Base-by-base conservation (phyloP, 2,113 vertebrate genomes). In the Martes martes region DNA sequence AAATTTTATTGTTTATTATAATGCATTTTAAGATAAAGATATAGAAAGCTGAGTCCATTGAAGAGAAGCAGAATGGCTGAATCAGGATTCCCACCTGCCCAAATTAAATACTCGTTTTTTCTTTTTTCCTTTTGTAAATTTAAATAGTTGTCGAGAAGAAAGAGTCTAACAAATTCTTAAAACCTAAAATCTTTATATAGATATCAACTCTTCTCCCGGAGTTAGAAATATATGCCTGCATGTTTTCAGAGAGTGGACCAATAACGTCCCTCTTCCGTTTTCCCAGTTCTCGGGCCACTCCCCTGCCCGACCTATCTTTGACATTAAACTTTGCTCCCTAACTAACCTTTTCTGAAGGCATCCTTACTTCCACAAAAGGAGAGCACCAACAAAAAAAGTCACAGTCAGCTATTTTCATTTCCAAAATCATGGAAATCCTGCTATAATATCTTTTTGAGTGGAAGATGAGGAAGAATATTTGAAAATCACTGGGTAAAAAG, bases 21-120 rank as follows among this genome's bases (percentile, higher is more conserved):
- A 85, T 52, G 85, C 33, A 65, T 94, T 96, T 96, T 78, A 96
- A 96, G 21, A 92, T 42, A 97, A 79, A 63, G 52, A 93, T 24
- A n/a, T 84, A 85, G 24, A 47, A 90, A 84, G 57, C 85, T 4
- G 4, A 92, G 3, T 85, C 31, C 28, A 91, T 47, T 33, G 28
- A 88, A 73, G 7, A 36, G 19, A 95, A 88, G 8, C 10, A 81
- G 52, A 78, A 76, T 74, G 67, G 21, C 21, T 9, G 8, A 65
- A 82, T 33, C 11, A 36, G 11, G 33, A 33, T 11, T 57, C 13
- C 13, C 26, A 52, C 14, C 36, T 63, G n/a, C 78, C 74, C 67
- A 82, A 71, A 78, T 84, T 76, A 87, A 86, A 82, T 6, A 45
- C 31, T 52, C 31, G 13, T 39, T 69, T 81, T 79, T 42, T 23